Evolutionary conservation across 2,888 invertebrate genomes (phyloP), one percentile per base, ranked within the genome.

Genomic region (Chrysolina oricalcia): DNA sequence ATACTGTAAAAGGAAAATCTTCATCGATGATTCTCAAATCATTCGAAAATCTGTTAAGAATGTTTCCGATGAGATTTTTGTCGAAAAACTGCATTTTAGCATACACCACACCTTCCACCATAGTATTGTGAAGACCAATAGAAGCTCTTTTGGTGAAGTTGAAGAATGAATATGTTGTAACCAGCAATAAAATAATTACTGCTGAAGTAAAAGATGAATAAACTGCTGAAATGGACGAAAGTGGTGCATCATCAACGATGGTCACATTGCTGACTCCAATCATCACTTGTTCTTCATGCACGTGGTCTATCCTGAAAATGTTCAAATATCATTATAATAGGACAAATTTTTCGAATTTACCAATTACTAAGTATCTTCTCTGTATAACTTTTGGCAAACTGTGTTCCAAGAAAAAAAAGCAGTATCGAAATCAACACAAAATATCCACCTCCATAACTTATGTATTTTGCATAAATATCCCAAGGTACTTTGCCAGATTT

Each of bases 21-120:
- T 90, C 90, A 2, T 95, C 95, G 19, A 91, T 87, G 21, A 91
- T 89, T 0, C 95, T 94, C 94, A 95, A 95, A 0, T 91, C 90
- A 15, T 91, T 89, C n/a, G 92, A 92, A 59, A 94, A 94, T 83
- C 92, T 92, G 84, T 93, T 93, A 13, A 83, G 68, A 35, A 83
- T 81, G 53, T 81, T 83, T 15, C 83, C 83, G 40, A 83, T 77
- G 27, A 59, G 90, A 90, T 8, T 90, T 2, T 64, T 72, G 65
- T 83, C 81, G 64, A 82, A 83, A 67, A 83, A 83, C 0, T 46
- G 40, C 81, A 90, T 46, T 88, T 87, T 13, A 93, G 93, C 79
- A 92, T 91, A 1, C 92, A 89, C 0, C 92, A 82, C 67, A 15
- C 73, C 72, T 1, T 46, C 53, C 10, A 80, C 67, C 91, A 56